These are phyloP conservation scores for Betta splendens DNA, from an alignment of 2,797 vertebrate genomes.

Conservation along the genomic window DNA sequence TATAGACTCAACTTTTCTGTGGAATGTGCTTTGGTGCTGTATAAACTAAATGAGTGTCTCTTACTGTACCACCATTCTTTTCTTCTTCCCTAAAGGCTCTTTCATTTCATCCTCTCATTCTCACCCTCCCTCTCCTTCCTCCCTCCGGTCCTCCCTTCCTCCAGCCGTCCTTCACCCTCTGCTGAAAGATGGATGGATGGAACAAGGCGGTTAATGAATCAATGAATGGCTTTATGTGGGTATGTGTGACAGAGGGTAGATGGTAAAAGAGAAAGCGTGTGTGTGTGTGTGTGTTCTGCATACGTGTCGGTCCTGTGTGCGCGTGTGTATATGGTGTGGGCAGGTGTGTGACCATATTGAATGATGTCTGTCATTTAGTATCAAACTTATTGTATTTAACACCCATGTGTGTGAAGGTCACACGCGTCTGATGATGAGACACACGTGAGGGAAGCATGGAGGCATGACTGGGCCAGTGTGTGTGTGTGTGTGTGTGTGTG, in stretches of 20 bases:
- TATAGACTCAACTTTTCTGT: too few relatives aligned
- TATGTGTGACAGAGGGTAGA: conserved; percentile 15
- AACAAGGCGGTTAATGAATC: conserved; percentile 70
- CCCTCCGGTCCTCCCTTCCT: conserved; percentile 5
- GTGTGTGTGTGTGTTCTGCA: not conserved
- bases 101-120: conserved; percentile 19
- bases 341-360: conserved; percentile 35
- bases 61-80: too few relatives aligned
- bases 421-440: too few relatives aligned
- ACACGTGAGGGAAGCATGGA: conserved; percentile 15
- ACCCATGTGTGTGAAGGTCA: not conserved
- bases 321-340: conserved; percentile 6
- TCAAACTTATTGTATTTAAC: conserved; percentile 51
- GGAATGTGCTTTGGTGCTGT: too few relatives aligned
- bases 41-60: too few relatives aligned
- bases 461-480: conserved; percentile 28
- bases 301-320: conserved; percentile 3
- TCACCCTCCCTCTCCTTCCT: not conserved
- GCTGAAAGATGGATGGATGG: conserved; percentile 62
- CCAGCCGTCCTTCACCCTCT: conserved; percentile 52
- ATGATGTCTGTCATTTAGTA: conserved; percentile 63
- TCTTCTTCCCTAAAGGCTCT: too few relatives aligned
- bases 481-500: too few relatives aligned
- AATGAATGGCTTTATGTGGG: conserved; percentile 50
- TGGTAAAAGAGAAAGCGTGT: conserved; percentile 2